Evolutionary conservation across 2,113 vertebrate species (phyloP).

Genomic region (Dipodomys ordii): DNA sequence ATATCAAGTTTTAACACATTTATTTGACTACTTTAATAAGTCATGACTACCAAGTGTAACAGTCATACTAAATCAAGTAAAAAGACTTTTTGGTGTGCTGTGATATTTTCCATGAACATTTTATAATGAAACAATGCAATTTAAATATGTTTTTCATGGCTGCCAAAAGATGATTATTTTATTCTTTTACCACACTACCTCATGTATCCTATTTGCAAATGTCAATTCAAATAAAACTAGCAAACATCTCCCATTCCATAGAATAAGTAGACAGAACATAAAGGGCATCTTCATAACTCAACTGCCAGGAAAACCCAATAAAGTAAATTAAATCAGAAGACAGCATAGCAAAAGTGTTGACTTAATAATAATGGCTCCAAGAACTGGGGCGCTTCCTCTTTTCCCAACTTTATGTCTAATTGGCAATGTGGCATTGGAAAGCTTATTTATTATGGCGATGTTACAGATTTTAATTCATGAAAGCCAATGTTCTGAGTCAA

Average conservation of each 20-base stretch:
- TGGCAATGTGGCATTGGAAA: not conserved
- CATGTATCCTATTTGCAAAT: constrained; percentile 56
- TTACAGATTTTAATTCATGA: not conserved
- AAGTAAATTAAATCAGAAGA: constrained; percentile 24
- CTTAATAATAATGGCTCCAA: not conserved
- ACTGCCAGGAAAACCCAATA: not conserved
- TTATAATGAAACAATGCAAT: constrained; percentile 60
- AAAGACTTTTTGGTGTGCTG: not conserved
- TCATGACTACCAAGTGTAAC: constrained; percentile 63
- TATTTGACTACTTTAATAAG: constrained; percentile 74
- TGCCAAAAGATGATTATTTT: constrained; percentile 24
- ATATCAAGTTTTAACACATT: constrained; percentile 59
- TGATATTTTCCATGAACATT: constrained; percentile 66
- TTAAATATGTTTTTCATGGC: constrained; percentile 50
- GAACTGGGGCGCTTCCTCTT: not conserved
- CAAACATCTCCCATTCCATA: constrained; percentile 6
- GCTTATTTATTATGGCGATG: not conserved
- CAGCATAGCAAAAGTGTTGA: not conserved
- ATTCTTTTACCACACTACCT: constrained; percentile 6
- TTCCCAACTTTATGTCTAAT: not conserved
- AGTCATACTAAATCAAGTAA: constrained; percentile 64
- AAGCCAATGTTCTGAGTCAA: not conserved
- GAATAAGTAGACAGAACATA: constrained; percentile 42
- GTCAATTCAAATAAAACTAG: constrained; percentile 55
- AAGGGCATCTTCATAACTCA: constrained; percentile 61